Evolutionary conservation across 2,113 vertebrate species (phyloP), one percentile per base, ranked within the genome.

Genomic region (Toxotes jaculatrix): DNA sequence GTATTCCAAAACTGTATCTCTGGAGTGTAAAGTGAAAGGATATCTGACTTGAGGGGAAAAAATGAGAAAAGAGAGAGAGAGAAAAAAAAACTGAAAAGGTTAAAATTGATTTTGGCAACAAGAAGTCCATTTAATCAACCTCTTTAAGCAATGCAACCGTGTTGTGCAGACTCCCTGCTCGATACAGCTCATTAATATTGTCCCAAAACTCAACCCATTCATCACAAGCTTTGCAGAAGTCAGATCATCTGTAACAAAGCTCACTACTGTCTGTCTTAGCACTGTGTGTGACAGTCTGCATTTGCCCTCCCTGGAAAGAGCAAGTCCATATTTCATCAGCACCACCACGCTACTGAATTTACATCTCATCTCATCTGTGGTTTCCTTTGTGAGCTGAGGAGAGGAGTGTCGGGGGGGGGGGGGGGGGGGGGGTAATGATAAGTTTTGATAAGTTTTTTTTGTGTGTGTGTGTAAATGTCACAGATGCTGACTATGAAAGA

Each of bases 31-130:
- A 70, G 55, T 45, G 13, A 82, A 79, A 76, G 55, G 55, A 70
- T 49, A 77, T 76, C 59, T 91, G 81, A 79, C 79, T 47, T 43
- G 5, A 77, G 40, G 56, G 16, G 3, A 51, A 64, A 63, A 36
- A 72, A 76, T 34, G 13, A 42, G 59, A 40, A 73, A 34, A 65
- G 11, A 32, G 40, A 53, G 63, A 71, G 27, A 66, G 42, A 47
- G 21, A 10, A 16, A 66, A 19, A 80, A 78, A 69, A 64, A 43
- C 62, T 51, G 66, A 66, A 87, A 87, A 78, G 65, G 69, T 67
- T 81, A 6, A 81, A 88, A 91, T 87, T 78, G 82, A 90, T 91
- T 88, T 61, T 81, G 83, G 85, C 83, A 83, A 75, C 72, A 81
- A 79, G 74, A 83, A 74, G 82, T 84, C 82, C 31, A 66, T 88